A percentile compares a stretch with the other conserved stretches of the same genome.
phyloP scores from a whole-genome alignment of 2,888 invertebrate genomes.

The Morinoia aosen region DNA sequence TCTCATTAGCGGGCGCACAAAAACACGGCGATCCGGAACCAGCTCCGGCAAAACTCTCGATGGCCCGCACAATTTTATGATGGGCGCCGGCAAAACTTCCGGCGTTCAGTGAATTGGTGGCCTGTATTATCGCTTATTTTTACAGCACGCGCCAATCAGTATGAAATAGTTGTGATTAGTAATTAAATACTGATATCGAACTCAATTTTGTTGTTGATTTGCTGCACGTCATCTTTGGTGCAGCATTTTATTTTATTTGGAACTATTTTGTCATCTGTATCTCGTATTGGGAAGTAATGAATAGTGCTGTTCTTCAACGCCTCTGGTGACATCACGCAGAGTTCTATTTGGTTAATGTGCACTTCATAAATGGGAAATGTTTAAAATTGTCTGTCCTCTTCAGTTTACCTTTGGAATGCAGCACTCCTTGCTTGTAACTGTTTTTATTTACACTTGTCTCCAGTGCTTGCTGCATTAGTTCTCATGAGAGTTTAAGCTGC shows the following conservation, averaged over 20 bases:
- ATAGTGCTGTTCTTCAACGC: neutral
- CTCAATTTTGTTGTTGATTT: neutral
- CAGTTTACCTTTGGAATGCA: neutral
- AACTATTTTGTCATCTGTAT: neutral
- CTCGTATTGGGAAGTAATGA: neutral
- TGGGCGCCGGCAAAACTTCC: neutral
- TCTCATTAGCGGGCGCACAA: neutral
- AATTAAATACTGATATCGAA: neutral
- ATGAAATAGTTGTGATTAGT: neutral
- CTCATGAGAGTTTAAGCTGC: neutral
- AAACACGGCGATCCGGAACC: neutral
- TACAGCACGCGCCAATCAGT: neutral
- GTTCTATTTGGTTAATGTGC: neutral
- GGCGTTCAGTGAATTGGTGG: neutral
- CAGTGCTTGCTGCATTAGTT: neutral
- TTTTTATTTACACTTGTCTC: neutral
- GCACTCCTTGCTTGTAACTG: neutral
- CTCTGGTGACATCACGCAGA: neutral
- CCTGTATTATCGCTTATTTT: neutral
- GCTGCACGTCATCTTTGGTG: neutral
- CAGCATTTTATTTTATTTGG: neutral
- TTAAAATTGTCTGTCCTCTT: neutral
- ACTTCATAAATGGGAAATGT: neutral
- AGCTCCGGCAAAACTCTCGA: neutral
- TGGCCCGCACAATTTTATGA: neutral